Evolutionary conservation across 2,113 vertebrate genomes (phyloP).

Genomic region (Hippocampus barbouri): DNA sequence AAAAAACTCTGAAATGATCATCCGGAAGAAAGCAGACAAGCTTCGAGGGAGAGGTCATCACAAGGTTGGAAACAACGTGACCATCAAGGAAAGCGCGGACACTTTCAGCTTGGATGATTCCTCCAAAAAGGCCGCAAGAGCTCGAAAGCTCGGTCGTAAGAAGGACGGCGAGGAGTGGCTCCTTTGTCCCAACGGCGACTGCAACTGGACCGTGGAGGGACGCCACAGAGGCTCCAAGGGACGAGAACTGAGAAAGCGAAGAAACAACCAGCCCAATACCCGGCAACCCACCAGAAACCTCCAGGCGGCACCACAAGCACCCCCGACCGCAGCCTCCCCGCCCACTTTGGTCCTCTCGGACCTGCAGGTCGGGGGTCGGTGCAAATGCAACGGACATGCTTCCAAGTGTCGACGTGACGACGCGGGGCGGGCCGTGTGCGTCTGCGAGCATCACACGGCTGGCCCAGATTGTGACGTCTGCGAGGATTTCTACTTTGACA

Average conservation of each 20-base stretch:
- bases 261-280: constrained; percentile 63
- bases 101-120: constrained; percentile 20
- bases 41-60: constrained; percentile 49
- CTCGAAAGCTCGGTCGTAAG: constrained; percentile 50
- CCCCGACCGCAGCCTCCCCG: constrained; percentile 12
- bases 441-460: constrained; percentile 79
- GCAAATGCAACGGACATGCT: constrained; percentile 82
- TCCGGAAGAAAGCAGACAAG: constrained; percentile 45
- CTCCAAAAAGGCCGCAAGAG: constrained; percentile 51
- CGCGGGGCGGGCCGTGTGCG: constrained; percentile 66
- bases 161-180: constrained; percentile 52
- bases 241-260: constrained; percentile 68
- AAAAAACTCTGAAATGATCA: constrained; percentile 43
- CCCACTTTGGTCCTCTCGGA: constrained; percentile 69
- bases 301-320: constrained; percentile 27
- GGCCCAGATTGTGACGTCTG: constrained; percentile 81
- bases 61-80: constrained; percentile 70
- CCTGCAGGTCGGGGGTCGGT: constrained; percentile 81
- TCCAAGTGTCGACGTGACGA: constrained; percentile 73
- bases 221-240: constrained; percentile 43
- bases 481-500: constrained; percentile 77
- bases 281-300: constrained; percentile 39
- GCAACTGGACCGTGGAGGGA: constrained; percentile 65
- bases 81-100: constrained; percentile 62
- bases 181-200: constrained; percentile 56